Evolutionary conservation across 1,140 invertebrate genomes (phyloP).

Genomic region (Venturia canescens): DNA sequence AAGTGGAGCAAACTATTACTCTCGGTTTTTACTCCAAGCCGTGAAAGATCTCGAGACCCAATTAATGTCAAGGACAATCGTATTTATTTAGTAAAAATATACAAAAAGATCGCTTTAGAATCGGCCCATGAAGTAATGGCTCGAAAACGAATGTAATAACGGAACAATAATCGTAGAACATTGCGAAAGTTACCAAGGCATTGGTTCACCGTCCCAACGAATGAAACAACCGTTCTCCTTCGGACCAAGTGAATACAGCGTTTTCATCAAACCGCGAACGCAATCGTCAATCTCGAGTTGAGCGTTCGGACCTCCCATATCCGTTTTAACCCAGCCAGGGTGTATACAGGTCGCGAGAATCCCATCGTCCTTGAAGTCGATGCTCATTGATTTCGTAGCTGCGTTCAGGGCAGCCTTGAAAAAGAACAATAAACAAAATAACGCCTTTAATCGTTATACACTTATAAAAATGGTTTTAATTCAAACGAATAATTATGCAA

Average conservation of each 20-base stretch:
- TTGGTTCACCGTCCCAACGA: slow-evolving; percentile 84
- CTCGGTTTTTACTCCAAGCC: background rate
- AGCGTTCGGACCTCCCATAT: slow-evolving; percentile 90
- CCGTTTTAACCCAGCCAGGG: slow-evolving; percentile 94
- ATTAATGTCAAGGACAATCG: background rate
- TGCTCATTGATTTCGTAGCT: slow-evolving; percentile 89
- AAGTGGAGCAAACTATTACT: slow-evolving; percentile 15
- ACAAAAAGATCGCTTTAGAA: background rate
- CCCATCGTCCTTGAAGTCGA: slow-evolving; percentile 86
- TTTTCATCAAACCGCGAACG: slow-evolving; percentile 81
- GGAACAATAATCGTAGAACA: background rate
- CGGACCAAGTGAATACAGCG: slow-evolving; percentile 80
- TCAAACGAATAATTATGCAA: too few relatives aligned
- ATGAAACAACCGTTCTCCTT: slow-evolving; percentile 86
- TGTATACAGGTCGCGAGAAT: slow-evolving; percentile 88
- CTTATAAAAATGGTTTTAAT: too few relatives aligned
- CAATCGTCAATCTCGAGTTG: slow-evolving; percentile 83
- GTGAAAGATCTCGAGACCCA: too few relatives aligned
- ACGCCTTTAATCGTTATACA: background rate
- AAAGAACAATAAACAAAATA: slow-evolving; percentile 35
- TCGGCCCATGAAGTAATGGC: background rate
- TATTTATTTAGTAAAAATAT: background rate
- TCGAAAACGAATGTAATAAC: background rate
- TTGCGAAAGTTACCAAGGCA: slow-evolving; percentile 81
- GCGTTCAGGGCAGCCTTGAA: slow-evolving; percentile 89